phyloP scores from a whole-genome alignment of 2,888 invertebrate genomes.

The Metalampra italica region DNA sequence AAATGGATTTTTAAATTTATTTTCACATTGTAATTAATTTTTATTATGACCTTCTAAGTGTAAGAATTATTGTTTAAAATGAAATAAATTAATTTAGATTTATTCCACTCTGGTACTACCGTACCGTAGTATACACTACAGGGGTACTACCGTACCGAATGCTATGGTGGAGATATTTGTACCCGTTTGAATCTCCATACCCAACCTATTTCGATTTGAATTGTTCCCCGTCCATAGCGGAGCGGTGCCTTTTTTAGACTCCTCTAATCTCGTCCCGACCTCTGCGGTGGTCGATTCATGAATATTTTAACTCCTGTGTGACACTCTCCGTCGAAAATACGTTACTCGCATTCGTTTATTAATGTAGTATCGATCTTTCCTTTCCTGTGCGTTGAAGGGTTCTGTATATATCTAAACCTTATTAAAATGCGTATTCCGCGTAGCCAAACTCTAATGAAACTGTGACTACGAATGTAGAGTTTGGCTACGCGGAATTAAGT shows the following conservation, averaged over 20 bases:
- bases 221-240: constrained; percentile 39
- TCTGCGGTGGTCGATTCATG: constrained; percentile 56
- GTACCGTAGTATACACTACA: too few relatives aligned
- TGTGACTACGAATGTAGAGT: too few relatives aligned
- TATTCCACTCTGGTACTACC: too few relatives aligned
- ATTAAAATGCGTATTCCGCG: neutral
- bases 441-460: too few relatives aligned
- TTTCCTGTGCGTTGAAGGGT: constrained; percentile 35
- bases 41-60: too few relatives aligned
- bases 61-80: too few relatives aligned
- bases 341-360: constrained; percentile 60
- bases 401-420: constrained; percentile 24
- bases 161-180: neutral
- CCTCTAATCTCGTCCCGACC: constrained; percentile 54
- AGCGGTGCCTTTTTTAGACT: constrained; percentile 47
- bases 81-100: too few relatives aligned
- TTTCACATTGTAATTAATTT: too few relatives aligned
- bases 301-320: constrained; percentile 67
- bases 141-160: too few relatives aligned
- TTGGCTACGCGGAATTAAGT: too few relatives aligned
- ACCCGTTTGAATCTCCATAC: constrained; percentile 16
- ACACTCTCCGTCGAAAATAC: constrained; percentile 55
- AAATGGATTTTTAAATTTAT: too few relatives aligned
- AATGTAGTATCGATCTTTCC: constrained; percentile 56
- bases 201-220: constrained; percentile 28